Conservation (phyloP, 2,113 vertebrate species). For the Conger conger region DNA sequence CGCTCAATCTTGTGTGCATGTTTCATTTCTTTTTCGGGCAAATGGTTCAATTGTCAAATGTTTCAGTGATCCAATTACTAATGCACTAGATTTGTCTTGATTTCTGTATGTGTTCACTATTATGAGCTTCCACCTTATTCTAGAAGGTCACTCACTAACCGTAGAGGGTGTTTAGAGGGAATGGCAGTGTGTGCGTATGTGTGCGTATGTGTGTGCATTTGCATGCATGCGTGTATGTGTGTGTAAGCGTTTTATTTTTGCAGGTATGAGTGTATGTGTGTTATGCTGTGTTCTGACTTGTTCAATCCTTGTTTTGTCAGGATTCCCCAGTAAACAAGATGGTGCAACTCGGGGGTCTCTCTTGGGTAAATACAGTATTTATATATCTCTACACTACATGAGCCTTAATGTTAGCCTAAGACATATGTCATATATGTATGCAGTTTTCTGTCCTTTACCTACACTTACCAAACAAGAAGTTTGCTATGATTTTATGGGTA, state of each 20-base stretch:
- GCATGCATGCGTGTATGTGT: not conserved
- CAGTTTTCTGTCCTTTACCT: not conserved
- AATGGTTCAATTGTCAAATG: not conserved
- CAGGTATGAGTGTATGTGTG: too few species aligned
- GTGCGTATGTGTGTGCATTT: not conserved
- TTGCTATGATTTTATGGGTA: not conserved
- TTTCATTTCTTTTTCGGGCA: not conserved
- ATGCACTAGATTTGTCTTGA: not conserved
- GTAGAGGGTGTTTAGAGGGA: not conserved
- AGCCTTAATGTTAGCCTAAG: not conserved
- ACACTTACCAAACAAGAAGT: not conserved
- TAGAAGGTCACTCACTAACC: not conserved
- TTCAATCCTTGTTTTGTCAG: constrained; percentile 70
- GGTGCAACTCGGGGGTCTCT: constrained; percentile 75
- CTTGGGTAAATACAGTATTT: constrained; percentile 74
- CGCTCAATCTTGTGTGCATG: not conserved
- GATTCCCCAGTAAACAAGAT: constrained; percentile 76
- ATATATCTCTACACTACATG: constrained; percentile 34
- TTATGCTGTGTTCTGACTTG: constrained; percentile 59
- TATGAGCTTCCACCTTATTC: not conserved
- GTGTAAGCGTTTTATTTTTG: constrained; percentile 39
- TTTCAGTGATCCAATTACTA: not conserved
- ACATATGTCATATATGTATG: not conserved
- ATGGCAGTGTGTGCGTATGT: constrained; percentile 29
- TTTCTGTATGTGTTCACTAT: not conserved